phyloP scores from a whole-genome alignment of 2,797 vertebrate genomes.

The Orientallactaga sibirica region DNA sequence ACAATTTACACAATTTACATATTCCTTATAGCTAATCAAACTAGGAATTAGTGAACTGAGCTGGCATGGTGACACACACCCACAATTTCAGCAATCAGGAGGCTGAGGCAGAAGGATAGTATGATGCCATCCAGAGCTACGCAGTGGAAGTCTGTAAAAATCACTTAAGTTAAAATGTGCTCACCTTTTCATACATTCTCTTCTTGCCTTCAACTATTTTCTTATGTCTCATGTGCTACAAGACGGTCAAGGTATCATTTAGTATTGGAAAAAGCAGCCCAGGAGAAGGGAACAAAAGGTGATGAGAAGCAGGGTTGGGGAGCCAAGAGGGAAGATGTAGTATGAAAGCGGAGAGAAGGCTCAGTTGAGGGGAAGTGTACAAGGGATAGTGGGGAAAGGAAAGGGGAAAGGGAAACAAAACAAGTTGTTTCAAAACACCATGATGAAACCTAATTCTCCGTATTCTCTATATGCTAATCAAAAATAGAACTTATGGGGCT shows the following conservation, averaged over 20 bases:
- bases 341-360: too few species aligned
- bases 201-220: slow-evolving; percentile 23
- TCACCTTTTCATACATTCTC: not conserved
- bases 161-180: not conserved
- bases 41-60: not conserved
- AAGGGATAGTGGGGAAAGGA: too few species aligned
- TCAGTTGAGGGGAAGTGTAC: too few species aligned
- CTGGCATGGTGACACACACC: not conserved
- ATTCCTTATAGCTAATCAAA: not conserved
- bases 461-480: too few species aligned
- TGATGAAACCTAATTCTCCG: too few species aligned
- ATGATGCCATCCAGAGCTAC: too few species aligned
- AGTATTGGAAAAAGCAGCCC: not conserved
- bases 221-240: not conserved
- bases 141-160: not conserved
- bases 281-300: not conserved
- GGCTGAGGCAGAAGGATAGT: not conserved
- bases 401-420: too few species aligned
- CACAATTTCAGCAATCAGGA: not conserved
- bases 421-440: too few species aligned
- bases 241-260: not conserved
- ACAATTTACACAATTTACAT: slow-evolving; percentile 14
- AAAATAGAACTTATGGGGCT: too few species aligned
- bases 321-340: too few species aligned
- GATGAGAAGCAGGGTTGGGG: too few species aligned